Evolutionary conservation across 2,888 invertebrate species (phyloP).

Genomic region (Fragum whitleyi): DNA sequence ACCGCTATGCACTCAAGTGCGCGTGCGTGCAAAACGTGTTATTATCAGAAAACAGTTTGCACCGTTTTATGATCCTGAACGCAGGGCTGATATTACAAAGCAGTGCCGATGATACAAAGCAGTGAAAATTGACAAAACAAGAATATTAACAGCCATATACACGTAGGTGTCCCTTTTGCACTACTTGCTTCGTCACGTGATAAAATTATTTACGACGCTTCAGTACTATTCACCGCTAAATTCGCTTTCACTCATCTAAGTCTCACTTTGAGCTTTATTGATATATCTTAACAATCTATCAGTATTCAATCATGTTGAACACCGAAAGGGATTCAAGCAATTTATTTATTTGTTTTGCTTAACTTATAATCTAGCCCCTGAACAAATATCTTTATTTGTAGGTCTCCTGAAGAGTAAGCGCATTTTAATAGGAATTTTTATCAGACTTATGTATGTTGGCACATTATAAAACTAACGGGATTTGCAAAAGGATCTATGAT

Average conservation of each 20-base stretch:
- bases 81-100: no score
- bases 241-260: not conserved
- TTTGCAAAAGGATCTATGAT: not conserved
- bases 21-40: no score
- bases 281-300: not conserved
- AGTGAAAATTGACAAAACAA: no score
- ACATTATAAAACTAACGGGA: not conserved
- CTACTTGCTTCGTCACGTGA: not conserved
- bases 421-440: constrained; percentile 4
- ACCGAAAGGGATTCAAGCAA: no score
- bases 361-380: not conserved
- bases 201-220: not conserved
- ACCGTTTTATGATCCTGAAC: no score
- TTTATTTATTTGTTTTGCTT: no score
- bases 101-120: no score
- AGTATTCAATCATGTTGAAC: no score
- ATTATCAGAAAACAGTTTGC: no score
- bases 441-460: not conserved
- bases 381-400: not conserved
- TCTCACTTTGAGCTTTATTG: not conserved
- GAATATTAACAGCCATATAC: no score
- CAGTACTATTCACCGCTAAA: not conserved
- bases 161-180: not conserved
- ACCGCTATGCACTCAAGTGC: no score
- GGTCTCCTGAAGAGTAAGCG: constrained; percentile 10